phyloP scores from a whole-genome alignment of 2,113 vertebrate species.

The Nothocercus julius region DNA sequence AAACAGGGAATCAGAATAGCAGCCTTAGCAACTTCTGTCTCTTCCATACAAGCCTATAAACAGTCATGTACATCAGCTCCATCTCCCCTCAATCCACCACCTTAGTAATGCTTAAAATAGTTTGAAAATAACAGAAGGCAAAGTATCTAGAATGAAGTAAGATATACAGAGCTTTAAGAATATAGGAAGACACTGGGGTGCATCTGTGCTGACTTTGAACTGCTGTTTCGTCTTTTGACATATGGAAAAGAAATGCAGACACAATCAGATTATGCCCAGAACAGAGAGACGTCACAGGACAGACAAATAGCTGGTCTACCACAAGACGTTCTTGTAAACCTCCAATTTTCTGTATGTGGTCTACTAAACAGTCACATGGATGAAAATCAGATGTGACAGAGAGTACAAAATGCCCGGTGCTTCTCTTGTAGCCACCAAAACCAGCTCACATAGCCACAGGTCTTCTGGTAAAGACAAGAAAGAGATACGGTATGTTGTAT shows the following conservation, averaged over 20 bases:
- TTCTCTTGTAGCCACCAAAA: not conserved
- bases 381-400: fast-evolving
- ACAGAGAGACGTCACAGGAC: not conserved
- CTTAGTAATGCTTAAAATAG: not conserved
- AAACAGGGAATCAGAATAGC: not conserved
- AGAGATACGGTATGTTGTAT: not conserved
- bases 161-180: not conserved
- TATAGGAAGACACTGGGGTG: not conserved
- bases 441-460: not conserved
- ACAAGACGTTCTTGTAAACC: not conserved
- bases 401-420: not conserved
- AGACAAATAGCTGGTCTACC: not conserved
- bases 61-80: not conserved
- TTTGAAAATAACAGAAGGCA: not conserved
- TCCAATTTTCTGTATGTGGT: not conserved
- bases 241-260: not conserved
- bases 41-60: not conserved
- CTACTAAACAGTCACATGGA: not conserved
- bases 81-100: not conserved
- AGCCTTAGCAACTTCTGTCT: not conserved
- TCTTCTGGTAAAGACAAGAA: not conserved
- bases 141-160: not conserved
- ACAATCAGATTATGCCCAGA: too few species aligned
- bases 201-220: not conserved
- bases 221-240: not conserved